Conservation (phyloP, 2,797 vertebrate genomes). For the Mycteria americana region DNA sequence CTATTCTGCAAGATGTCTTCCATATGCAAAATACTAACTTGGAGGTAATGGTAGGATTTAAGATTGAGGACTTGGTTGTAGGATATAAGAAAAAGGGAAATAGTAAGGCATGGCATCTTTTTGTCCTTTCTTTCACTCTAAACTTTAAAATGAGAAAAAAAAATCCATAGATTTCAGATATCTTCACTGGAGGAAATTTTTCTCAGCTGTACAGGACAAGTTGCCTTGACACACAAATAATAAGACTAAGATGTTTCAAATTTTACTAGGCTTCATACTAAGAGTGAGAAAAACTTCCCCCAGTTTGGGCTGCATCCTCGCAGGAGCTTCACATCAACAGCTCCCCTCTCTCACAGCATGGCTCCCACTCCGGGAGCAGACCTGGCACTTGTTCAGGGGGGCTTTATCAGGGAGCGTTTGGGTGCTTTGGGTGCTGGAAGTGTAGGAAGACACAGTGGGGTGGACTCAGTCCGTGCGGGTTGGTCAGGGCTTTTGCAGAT, state of each 20-base stretch:
- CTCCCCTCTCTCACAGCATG: not conserved
- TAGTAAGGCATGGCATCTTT: too few species aligned
- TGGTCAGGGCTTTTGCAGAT: fast-evolving
- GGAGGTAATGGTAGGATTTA: not conserved
- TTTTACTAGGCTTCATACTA: not conserved
- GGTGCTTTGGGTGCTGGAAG: not conserved
- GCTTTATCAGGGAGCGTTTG: not conserved
- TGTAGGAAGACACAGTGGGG: not conserved
- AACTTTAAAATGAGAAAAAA: not conserved
- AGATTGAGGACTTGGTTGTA: not conserved
- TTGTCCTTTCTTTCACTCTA: not conserved
- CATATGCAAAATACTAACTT: not conserved
- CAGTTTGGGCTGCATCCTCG: not conserved
- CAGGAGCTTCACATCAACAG: not conserved
- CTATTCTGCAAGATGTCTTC: not conserved
- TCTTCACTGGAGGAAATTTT: not conserved
- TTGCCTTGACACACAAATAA: not conserved
- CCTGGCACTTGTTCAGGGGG: not conserved
- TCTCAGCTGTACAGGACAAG: not conserved
- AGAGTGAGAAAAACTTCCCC: not conserved
- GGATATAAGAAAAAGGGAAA: not conserved
- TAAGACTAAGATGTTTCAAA: not conserved
- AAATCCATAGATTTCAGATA: not conserved
- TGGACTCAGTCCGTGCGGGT: fast-evolving
- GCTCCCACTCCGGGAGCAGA: fast-evolving